phyloP scores from a whole-genome alignment of 2,888 invertebrate species.

The Thalpophila matura region DNA sequence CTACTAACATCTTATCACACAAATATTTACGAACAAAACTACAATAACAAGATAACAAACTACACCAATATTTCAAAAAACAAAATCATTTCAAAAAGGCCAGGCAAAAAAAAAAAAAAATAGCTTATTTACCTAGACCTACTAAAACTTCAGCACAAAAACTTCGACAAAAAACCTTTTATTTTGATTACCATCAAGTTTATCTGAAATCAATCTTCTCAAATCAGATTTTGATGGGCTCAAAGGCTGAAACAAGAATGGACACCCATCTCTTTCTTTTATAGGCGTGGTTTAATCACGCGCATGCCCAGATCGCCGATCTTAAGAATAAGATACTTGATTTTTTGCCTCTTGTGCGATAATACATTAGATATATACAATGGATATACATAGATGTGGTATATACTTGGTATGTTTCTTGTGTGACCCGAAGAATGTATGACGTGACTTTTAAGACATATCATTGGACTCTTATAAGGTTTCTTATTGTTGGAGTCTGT shows the following conservation, averaged over 20 bases:
- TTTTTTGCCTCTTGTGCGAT: constrained; percentile 77
- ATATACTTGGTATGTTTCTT: constrained; percentile 59
- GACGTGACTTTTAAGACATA: constrained; percentile 19
- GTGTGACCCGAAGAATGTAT: constrained; percentile 32
- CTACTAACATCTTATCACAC: too few species aligned
- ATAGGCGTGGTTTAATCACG: constrained; percentile 80
- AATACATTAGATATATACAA: constrained; percentile 78
- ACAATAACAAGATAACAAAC: neutral
- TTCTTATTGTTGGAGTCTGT: constrained; percentile 11
- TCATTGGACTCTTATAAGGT: constrained; percentile 6
- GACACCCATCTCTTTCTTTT: constrained; percentile 78
- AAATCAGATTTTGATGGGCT: constrained; percentile 73
- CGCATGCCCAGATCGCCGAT: constrained; percentile 82
- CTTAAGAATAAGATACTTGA: constrained; percentile 87
- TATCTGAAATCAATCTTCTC: constrained; percentile 83
- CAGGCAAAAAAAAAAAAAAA: neutral
- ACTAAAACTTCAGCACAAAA: neutral
- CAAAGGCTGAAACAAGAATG: constrained; percentile 72
- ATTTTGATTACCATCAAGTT: constrained; percentile 76
- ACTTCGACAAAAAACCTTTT: constrained; percentile 64
- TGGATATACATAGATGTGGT: constrained; percentile 65
- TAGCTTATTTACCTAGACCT: neutral
- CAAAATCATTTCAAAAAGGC: neutral
- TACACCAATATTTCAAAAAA: rapidly evolving
- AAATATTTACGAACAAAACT: neutral